Evolutionary conservation across 2,888 invertebrate species (phyloP), one percentile per base, ranked within the genome.

Genomic region (Ectemnius cavifrons): DNA sequence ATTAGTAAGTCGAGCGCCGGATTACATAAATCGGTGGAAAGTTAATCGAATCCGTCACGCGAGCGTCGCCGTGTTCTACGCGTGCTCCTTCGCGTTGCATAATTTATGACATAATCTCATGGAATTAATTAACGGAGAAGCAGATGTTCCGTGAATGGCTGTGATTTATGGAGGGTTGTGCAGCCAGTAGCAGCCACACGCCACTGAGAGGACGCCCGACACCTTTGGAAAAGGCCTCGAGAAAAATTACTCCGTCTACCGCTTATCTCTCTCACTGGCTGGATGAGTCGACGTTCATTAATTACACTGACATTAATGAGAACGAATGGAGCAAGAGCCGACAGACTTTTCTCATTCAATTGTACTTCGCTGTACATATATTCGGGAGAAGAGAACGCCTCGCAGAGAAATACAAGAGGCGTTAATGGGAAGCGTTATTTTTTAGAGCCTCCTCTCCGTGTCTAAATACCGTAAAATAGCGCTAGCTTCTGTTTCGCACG

Each of bases 1-100:
- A 67, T 71, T 71, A 59, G 62, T 67, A 67, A 62, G 47, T 62
- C 20, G 63, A 63, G 8, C n/a, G n/a, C 16, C 52, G 14, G 52
- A 16, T 52, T 52, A 52, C 52, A 52, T 52, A 52, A 52, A 52
- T 52, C 52, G 52, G 52, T 1, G 52, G 52, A 52, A 52, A 52
- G 8, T 37, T 37, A 37, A 37, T 37, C 37, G 37, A 37, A 37
- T 6, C 37, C 37, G 37, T 37, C 52, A 52, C 52, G 52, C 14
- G 52, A 52, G 16, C 14, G 52, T 14, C 52, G 37, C 37, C 37
- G 16, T 14, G 1, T 5, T 13, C 16, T 52, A 16, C 52, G 52
- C 52, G 14, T 52, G 52, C 52, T 52, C 13, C 52, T 52, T 52
- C 8, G 52, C 52, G 52, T 52, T 52, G 16, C 52, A 16, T 16